Evolutionary conservation across 2,113 vertebrate species (phyloP), one percentile per base, ranked within the genome.

Genomic region (Pollimyrus isidori): DNA sequence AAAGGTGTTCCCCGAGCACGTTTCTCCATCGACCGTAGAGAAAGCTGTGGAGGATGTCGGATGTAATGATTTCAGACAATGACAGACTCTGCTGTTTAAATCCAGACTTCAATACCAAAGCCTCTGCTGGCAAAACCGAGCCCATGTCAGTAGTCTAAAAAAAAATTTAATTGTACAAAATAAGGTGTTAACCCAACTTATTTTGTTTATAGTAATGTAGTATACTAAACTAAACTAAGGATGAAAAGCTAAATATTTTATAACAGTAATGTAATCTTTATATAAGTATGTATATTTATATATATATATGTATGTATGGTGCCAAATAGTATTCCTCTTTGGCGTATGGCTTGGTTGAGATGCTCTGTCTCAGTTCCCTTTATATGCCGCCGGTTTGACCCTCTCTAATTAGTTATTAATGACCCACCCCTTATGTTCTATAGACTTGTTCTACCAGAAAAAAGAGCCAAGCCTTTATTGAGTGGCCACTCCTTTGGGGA

Each of bases 1-100:
- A 96, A 91, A 97, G 96, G 93, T 98, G 97, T 91, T 99, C 98
- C 0, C 97, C 97, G 89, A 99, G 95, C 88, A 97, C 98, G 95
- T 98, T 98, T 91, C 98, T 96, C 98, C 98, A 99, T 90, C 98
- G 96, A 89, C 98, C 98, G 94, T 99, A 99, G 90, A 99, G 95
- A 93, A 99, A 99, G 93, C 98, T 99, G 97, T 99, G 98, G 85
- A 99, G 97, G 94, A 99, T 98, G 95, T 99, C 98, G 86, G 98
- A 99, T 89, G 98, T 99, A 96, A 99, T 99, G 94, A 99, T 96
- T 94, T 99, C 98, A 11, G 98, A 96, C 92, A 99, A 95, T 11
- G 97, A 97, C 26, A 98, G 95, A 86, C 95, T 94, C 90, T 95
- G 97, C 21, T 95, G 94, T 92, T 97, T 97, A 91, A 98, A 95